A percentile compares a stretch with the other conserved stretches of the same genome.
Evolutionary conservation across 2,888 invertebrate species (phyloP).

Genomic region (Synanthedon myopaeformis): DNA sequence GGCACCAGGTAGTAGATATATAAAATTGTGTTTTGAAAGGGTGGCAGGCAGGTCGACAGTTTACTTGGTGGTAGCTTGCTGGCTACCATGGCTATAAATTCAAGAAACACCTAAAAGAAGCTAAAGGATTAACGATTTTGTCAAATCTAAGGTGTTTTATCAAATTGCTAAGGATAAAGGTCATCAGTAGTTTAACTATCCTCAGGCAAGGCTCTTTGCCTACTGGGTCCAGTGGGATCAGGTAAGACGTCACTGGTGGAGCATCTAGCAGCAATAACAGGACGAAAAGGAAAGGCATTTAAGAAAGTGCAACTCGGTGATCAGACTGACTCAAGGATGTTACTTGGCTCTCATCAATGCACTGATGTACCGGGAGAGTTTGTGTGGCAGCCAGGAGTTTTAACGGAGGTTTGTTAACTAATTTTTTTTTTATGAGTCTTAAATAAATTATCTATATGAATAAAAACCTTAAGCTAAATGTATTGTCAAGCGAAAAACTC

Average conservation of each 20-base stretch:
- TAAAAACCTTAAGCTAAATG: too few species aligned
- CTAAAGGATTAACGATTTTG: too few species aligned
- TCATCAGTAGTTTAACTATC: background rate
- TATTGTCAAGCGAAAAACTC: too few species aligned
- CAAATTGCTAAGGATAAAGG: too few species aligned
- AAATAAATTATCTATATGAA: background rate
- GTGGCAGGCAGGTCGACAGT: too few species aligned
- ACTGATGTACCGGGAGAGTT: slow-evolving; percentile 98
- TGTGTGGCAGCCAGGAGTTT: slow-evolving; percentile 94
- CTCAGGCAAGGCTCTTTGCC: slow-evolving; percentile 74
- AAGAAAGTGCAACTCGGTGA: slow-evolving; percentile 95
- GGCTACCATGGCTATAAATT: too few species aligned
- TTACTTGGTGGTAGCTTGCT: too few species aligned
- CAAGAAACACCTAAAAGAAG: too few species aligned
- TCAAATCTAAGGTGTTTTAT: too few species aligned
- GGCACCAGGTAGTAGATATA: too few species aligned
- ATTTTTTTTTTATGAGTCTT: background rate
- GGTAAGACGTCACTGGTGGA: slow-evolving; percentile 95
- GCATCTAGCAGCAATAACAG: slow-evolving; percentile 85
- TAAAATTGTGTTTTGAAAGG: too few species aligned
- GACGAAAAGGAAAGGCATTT: slow-evolving; percentile 63
- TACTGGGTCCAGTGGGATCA: slow-evolving; percentile 92
- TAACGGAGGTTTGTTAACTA: slow-evolving; percentile 76
- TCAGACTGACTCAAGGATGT: slow-evolving; percentile 95
- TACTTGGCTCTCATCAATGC: slow-evolving; percentile 93